Evolutionary conservation across 2,113 vertebrate genomes (phyloP), one percentile per base, ranked within the genome.

Genomic region (Asarcornis scutulata): DNA sequence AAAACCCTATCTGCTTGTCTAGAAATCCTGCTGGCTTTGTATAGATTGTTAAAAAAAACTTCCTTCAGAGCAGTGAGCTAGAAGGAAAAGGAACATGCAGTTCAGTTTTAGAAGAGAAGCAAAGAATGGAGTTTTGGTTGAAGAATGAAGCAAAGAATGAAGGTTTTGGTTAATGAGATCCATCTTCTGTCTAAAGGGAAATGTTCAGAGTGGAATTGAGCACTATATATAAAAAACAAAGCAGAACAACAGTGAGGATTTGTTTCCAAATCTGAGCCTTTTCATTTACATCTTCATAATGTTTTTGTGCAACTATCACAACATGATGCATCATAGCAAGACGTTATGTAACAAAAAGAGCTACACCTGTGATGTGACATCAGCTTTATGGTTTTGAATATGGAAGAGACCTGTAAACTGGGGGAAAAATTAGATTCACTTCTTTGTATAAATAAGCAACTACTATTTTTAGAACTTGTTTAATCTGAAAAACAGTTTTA

Each of bases 401-500:
- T 44, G 25, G 53, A 83, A 38, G 59, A 83, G 58, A 78, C 92
- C 86, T 88, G 66, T 93, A 79, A 82, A 76, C 58, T 63, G 44
- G 31, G 50, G 27, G 42, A 82, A 73, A 68, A 40, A 66, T 34
- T 87, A 66, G 80, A 73, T n/a, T 77, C 23, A 27, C 22, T 81
- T 88, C 58, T 86, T 22, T 91, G 63, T 36, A 34, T 62, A 85
- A 96, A 77, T n/a, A 72, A 88, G 81, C n/a, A 93, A 94, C 93
- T 87, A 78, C 6, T 52, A 20, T 90, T 83, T 78, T 7, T 72
- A 89, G 94, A 88, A 9, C n/a, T 86, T 50, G 64, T 91, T 93
- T 93, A 66, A 66, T 93, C 34, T 81, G 44, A 88, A 93, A 80
- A 88, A 91, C 23, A 85, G 31, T 83, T 96, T 93, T 96, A 89